These are phyloP conservation scores for Ephestia elutella DNA, from an alignment of 1,140 invertebrate species.

Conservation along the genomic window DNA sequence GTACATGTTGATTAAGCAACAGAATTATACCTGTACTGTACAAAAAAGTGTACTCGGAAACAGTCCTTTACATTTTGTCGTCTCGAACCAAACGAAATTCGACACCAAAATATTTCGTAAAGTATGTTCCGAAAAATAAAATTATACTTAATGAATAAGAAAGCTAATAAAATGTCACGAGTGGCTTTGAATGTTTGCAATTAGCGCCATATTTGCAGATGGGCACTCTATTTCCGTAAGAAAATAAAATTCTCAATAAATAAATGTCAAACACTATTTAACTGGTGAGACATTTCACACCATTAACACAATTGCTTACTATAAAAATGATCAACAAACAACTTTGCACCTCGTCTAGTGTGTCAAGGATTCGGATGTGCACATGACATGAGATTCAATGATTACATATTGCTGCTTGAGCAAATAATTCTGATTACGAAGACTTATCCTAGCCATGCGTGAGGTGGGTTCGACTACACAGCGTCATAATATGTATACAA, in stretches of 20 bases:
- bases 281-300: slow-evolving; percentile 67
- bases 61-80: neutral
- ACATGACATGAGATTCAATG: slow-evolving; percentile 70
- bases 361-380: slow-evolving; percentile 51
- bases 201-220: slow-evolving; percentile 71
- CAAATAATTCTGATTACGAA: slow-evolving; percentile 62
- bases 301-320: slow-evolving; percentile 72
- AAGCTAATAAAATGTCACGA: neutral
- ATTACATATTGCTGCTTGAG: slow-evolving; percentile 68
- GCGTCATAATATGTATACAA: slow-evolving; percentile 27
- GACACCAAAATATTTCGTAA: neutral
- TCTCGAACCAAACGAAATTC: neutral
- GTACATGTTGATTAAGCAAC: neutral
- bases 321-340: slow-evolving; percentile 74
- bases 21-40: neutral
- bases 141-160: neutral
- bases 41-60: neutral
- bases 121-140: neutral
- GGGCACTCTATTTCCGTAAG: slow-evolving; percentile 65
- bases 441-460: slow-evolving; percentile 65
- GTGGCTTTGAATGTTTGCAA: slow-evolving; percentile 13
- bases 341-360: slow-evolving; percentile 64
- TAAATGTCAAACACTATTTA: slow-evolving; percentile 70
- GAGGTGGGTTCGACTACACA: slow-evolving; percentile 62
- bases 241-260: slow-evolving; percentile 75